Conservation (phyloP, 2,888 invertebrate genomes). For the Agrilus mali region DNA sequence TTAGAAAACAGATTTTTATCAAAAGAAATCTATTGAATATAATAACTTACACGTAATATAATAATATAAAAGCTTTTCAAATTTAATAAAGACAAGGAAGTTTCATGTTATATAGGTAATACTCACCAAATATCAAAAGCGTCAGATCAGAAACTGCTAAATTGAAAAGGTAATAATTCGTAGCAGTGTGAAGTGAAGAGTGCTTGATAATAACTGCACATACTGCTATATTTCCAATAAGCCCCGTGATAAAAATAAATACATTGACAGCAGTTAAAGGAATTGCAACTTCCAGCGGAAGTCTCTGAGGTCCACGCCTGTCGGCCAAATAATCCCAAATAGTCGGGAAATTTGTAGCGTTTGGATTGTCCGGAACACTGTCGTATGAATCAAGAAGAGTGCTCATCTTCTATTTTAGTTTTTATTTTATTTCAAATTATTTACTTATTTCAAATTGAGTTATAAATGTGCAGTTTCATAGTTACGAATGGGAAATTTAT, state of each 20-base stretch:
- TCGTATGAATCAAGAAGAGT: no score
- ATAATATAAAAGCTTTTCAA: no score
- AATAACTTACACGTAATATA: no score
- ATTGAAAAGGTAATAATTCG: constrained; percentile 85
- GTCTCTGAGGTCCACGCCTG: constrained; percentile 24
- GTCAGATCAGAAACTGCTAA: constrained; percentile 77
- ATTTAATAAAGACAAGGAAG: not conserved
- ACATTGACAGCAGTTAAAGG: constrained; percentile 59
- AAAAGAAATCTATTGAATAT: no score
- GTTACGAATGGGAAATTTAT: no score
- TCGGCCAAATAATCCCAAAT: constrained; percentile 18
- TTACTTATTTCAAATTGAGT: no score
- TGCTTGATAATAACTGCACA: constrained; percentile 76
- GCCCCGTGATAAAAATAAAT: constrained; percentile 69
- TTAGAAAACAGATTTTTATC: no score
- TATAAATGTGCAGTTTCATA: no score
- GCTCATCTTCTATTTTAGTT: no score
- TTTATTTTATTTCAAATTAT: no score
- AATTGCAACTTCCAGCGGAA: constrained; percentile 26
- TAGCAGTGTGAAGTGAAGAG: constrained; percentile 75
- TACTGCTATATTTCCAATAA: constrained; percentile 72
- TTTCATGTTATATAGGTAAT: not conserved
- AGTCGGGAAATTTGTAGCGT: constrained; percentile 4
- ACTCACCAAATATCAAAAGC: constrained; percentile 69
- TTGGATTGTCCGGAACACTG: not conserved